phyloP scores from a whole-genome alignment of 2,113 vertebrate species.

The Nansenia antarctica region DNA sequence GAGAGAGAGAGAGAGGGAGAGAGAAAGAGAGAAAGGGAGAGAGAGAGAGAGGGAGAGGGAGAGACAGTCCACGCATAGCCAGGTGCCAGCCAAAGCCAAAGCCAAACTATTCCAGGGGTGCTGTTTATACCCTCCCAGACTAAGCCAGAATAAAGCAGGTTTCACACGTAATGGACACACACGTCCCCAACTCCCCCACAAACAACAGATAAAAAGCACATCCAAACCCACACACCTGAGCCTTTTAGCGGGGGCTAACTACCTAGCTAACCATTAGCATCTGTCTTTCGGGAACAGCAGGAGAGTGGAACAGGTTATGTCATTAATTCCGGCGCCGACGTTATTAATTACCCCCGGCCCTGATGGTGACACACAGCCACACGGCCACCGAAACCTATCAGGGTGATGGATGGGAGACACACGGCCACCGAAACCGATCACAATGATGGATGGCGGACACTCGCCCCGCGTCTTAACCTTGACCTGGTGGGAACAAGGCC shows the following conservation, averaged over 20 bases:
- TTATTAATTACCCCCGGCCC: conserved; percentile 70
- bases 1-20: background rate
- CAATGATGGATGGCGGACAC: conserved; percentile 71
- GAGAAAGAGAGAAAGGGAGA: background rate
- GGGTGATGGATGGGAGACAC: conserved; percentile 77
- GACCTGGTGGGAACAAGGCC: conserved; percentile 35
- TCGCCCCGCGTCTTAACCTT: conserved; percentile 70
- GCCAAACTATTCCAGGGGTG: conserved; percentile 24
- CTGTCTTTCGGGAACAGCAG: conserved; percentile 67
- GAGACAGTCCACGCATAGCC: no score
- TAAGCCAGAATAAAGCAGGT: background rate
- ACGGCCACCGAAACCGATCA: conserved; percentile 69
- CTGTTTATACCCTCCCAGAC: conserved; percentile 18
- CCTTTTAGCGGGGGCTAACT: conserved; percentile 50
- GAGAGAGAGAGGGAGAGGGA: background rate
- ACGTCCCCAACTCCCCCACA: background rate
- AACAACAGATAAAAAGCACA: background rate
- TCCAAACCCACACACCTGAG: conserved; percentile 43
- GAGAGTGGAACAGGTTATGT: conserved; percentile 70
- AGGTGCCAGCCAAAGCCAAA: conserved; percentile 16
- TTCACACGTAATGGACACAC: conserved; percentile 7
- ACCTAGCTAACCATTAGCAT: conserved; percentile 62
- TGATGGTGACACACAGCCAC: conserved; percentile 53
- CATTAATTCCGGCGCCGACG: conserved; percentile 60
- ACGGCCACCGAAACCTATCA: conserved; percentile 64